phyloP scores from a whole-genome alignment of 2,797 vertebrate species.

The Argya squamiceps region DNA sequence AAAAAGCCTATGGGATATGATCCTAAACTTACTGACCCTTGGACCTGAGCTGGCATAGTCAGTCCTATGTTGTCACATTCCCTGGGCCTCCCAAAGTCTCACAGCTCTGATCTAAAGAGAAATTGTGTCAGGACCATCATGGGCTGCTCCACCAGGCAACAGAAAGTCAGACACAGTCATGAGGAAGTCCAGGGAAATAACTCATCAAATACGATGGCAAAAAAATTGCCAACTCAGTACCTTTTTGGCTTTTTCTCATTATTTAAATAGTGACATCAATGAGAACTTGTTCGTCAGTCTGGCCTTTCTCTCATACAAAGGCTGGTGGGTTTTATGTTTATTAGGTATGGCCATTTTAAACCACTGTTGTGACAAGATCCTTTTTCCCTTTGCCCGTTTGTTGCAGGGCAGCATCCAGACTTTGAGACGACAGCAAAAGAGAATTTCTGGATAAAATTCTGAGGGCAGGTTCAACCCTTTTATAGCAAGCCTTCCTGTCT shows the following conservation, averaged over 20 bases:
- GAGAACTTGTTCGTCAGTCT: neutral
- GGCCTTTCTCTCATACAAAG: neutral
- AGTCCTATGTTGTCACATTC: rapidly evolving
- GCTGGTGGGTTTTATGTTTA: neutral
- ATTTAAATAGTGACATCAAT: neutral
- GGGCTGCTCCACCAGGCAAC: neutral
- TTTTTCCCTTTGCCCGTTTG: neutral
- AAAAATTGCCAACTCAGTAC: neutral
- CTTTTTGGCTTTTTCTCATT: rapidly evolving
- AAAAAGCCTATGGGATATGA: neutral
- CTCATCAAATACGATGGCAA: rapidly evolving
- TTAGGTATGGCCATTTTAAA: neutral
- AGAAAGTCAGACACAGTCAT: neutral
- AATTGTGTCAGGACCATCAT: rapidly evolving
- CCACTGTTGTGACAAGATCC: neutral
- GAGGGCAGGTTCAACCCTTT: neutral
- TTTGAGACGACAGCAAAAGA: neutral
- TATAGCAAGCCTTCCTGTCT: neutral
- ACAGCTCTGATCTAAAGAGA: neutral
- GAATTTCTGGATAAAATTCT: neutral
- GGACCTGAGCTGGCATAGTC: neutral
- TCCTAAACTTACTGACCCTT: neutral
- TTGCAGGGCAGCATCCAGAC: neutral
- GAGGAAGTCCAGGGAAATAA: neutral
- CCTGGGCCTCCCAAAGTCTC: neutral